Evolutionary conservation across 2,888 invertebrate species (phyloP), one percentile per base, ranked within the genome.

Genomic region (Scrobipalpa atriplicella): DNA sequence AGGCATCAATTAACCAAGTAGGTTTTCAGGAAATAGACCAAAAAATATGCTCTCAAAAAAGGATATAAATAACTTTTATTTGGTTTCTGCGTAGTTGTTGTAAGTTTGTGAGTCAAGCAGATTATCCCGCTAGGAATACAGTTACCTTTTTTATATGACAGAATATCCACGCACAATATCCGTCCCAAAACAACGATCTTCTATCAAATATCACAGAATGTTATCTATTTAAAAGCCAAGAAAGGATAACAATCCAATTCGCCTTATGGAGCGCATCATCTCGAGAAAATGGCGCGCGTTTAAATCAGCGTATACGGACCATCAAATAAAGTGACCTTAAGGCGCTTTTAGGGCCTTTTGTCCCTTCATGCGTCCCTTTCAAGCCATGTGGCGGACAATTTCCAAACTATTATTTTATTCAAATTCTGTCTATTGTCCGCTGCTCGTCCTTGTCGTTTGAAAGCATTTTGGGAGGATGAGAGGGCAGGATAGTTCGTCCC

Each of bases 381-480:
- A 75, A 66, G 72, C 78, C 80, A 82, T 81, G 76, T 78, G 80
- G 77, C 75, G 76, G 78, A 75, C 82, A 80, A 79, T 80, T 82
- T 73, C 76, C 73, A 75, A 83, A 86, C 86, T 87, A 87, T 87
- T 87, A 87, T 89, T 86, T 87, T 87, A 89, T 88, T 88, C 85
- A 88, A 87, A 87, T 86, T 80, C 78, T 65, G 68, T 70, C 81
- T 78, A 79, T 86, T 86, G 83, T 85, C 77, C 72, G 69, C 64
- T n/a, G 66, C 66, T 65, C 64, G 67, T 64, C 68, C 66, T 68
- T 62, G 65, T 64, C 67, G 68, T 62, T 38, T 65, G 38, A 47
- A 47, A 47, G 47, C 16, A 47, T 47, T 58, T 58, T 38, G 38
- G 66, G 68, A 68, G 67, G 68, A 68, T 64, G 64, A 64, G 64